A percentile compares a stretch with the other conserved stretches of the same genome.
Evolutionary conservation across 2,113 vertebrate species (phyloP).

Genomic region (Trochalopteron elliotii): DNA sequence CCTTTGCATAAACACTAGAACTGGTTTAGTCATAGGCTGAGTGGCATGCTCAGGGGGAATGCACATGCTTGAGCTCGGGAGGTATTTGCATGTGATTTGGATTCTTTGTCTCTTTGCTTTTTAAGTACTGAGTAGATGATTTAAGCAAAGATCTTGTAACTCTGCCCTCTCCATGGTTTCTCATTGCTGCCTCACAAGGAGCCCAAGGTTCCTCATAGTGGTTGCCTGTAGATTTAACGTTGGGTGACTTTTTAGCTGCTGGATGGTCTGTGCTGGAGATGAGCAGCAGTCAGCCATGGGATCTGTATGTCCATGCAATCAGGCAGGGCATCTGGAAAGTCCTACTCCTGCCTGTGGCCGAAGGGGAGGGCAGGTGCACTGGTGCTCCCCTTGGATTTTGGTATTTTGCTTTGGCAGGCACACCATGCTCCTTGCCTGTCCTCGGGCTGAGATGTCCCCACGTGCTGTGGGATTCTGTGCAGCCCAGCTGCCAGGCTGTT

Average conservation of each 20-base stretch:
- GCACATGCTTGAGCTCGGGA: background rate
- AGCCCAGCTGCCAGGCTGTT: background rate
- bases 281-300: background rate
- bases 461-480: background rate
- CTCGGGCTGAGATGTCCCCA: background rate
- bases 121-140: background rate
- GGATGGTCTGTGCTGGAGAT: background rate
- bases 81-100: conserved; percentile 11
- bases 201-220: background rate
- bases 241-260: background rate
- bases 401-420: background rate
- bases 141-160: background rate
- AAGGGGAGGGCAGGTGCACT: fast-evolving
- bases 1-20: background rate
- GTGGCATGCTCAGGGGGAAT: background rate
- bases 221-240: background rate
- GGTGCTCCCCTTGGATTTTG: background rate
- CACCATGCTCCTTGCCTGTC: background rate
- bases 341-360: background rate
- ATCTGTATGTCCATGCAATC: background rate
- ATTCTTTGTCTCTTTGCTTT: background rate
- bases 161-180: background rate
- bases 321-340: fast-evolving
- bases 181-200: background rate
- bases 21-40: background rate